These are phyloP conservation scores for Cheilosia variabilis DNA, from an alignment of 2,888 invertebrate species.

Conservation along the genomic window DNA sequence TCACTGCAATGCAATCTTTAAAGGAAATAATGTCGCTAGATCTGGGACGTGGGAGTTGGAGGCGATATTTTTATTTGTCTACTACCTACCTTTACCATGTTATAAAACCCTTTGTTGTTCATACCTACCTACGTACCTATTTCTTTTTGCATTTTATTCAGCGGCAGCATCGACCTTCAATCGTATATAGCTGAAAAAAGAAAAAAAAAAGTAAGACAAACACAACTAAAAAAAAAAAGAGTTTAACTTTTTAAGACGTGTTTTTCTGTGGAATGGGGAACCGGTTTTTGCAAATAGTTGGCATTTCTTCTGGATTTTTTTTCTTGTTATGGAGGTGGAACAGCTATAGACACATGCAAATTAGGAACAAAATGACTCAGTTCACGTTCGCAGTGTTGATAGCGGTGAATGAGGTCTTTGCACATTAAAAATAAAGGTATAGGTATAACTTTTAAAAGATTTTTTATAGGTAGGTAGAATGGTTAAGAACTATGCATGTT, in stretches of 20 bases:
- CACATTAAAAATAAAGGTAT: background rate
- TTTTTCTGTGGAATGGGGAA: slow-evolving; percentile 66
- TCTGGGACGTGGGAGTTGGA: background rate
- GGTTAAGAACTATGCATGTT: too few relatives aligned
- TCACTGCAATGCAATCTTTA: slow-evolving; percentile 64
- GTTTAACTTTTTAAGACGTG: slow-evolving; percentile 59
- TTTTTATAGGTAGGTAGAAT: too few relatives aligned
- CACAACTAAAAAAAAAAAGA: slow-evolving; percentile 27
- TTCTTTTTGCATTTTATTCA: slow-evolving; percentile 13
- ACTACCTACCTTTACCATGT: slow-evolving; percentile 30
- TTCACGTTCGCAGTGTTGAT: background rate
- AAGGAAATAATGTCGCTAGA: slow-evolving; percentile 27
- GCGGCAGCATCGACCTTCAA: slow-evolving; percentile 66
- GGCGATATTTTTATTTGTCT: slow-evolving; percentile 21
- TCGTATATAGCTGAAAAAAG: slow-evolving; percentile 14
- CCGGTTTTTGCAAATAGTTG: slow-evolving; percentile 69
- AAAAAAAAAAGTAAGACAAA: slow-evolving; percentile 19
- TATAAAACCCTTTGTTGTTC: slow-evolving; percentile 8
- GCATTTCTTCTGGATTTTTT: slow-evolving; percentile 46
- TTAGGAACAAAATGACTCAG: slow-evolving; percentile 40
- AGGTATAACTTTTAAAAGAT: too few relatives aligned
- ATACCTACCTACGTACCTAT: background rate
- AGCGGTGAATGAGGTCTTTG: slow-evolving; percentile 10
- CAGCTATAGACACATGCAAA: slow-evolving; percentile 33
- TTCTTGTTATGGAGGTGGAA: background rate